Conservation (phyloP, 2,888 invertebrate species). For the Sminthurinus aureus region DNA sequence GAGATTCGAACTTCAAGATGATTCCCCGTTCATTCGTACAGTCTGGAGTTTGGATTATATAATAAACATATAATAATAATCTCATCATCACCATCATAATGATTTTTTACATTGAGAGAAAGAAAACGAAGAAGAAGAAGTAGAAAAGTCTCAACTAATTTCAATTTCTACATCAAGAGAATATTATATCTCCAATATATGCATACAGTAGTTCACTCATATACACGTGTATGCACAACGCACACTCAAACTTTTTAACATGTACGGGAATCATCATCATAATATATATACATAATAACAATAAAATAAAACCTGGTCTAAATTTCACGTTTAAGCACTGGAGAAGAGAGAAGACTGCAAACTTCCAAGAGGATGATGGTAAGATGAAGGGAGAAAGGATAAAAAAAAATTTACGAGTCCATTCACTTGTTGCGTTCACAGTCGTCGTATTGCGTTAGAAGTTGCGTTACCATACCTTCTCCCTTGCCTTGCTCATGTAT, state of each 20-base stretch:
- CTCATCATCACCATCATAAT: too few species aligned
- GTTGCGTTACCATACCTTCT: not conserved
- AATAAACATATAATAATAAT: too few species aligned
- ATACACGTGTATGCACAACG: not conserved
- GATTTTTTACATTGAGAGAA: not conserved
- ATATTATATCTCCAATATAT: not conserved
- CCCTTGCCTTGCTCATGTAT: not conserved
- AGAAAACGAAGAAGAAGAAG: not conserved
- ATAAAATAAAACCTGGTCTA: conserved; percentile 12
- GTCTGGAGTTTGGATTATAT: too few species aligned
- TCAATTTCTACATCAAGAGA: not conserved
- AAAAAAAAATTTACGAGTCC: conserved; percentile 31
- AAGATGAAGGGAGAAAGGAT: too few species aligned
- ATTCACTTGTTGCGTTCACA: conserved; percentile 23
- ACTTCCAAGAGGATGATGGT: too few species aligned
- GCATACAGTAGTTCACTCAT: too few species aligned
- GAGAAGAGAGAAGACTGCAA: not conserved
- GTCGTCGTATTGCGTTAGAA: not conserved
- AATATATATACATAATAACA: too few species aligned
- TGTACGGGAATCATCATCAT: not conserved
- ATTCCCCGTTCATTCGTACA: too few species aligned
- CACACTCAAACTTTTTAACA: not conserved
- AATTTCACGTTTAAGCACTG: conserved; percentile 2
- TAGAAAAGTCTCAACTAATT: too few species aligned
- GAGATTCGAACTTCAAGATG: not conserved